Conservation (phyloP, 2,113 vertebrate species). For the Nettapus auritus region DNA sequence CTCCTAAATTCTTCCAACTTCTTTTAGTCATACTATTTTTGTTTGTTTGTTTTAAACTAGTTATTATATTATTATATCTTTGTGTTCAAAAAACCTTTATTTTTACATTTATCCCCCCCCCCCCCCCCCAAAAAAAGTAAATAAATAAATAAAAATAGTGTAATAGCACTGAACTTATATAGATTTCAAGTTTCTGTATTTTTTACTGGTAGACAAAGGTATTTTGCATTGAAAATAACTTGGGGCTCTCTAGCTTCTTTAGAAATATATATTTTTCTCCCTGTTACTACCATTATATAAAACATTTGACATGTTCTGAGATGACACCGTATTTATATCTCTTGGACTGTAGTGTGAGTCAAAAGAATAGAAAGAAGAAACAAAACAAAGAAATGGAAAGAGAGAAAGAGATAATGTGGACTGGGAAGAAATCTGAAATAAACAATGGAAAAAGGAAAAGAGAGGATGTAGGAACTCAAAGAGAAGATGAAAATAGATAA, state of each 20-base stretch:
- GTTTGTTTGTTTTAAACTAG: fast-evolving
- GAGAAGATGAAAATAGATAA: not conserved
- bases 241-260: not conserved
- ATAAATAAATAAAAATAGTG: not conserved
- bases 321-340: not conserved
- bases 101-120: too few species aligned
- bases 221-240: not conserved
- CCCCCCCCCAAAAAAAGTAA: too few species aligned
- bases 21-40: not conserved
- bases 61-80: not conserved
- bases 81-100: not conserved
- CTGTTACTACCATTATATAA: not conserved
- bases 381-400: not conserved
- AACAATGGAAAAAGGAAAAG: not conserved
- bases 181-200: not conserved
- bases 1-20: not conserved
- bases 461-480: not conserved
- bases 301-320: not conserved
- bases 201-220: not conserved
- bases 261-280: not conserved
- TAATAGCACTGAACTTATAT: not conserved
- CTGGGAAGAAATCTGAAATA: not conserved
- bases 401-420: not conserved
- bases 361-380: not conserved
- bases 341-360: not conserved